phyloP scores from a whole-genome alignment of 2,113 vertebrate genomes.

The Anolis carolinensis region DNA sequence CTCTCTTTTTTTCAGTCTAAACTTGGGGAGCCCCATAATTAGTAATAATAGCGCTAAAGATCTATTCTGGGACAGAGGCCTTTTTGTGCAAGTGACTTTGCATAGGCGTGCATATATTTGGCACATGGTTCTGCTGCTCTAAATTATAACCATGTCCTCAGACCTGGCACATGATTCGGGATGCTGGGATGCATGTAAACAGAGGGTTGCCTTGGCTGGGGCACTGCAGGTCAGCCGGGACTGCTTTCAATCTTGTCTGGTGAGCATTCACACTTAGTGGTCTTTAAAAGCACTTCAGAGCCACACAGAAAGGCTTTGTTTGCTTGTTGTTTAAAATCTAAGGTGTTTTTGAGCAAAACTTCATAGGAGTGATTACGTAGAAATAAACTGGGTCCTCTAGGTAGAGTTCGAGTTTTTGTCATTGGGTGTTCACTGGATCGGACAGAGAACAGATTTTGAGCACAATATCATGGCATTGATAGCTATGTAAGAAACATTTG shows the following conservation, averaged over 20 bases:
- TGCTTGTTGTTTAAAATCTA: background rate
- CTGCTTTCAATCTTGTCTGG: background rate
- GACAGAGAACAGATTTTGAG: background rate
- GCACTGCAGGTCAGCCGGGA: too few species aligned
- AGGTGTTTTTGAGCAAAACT: background rate
- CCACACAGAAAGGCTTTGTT: background rate
- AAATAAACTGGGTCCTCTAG: background rate
- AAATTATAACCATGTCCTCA: background rate
- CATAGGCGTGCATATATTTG: background rate
- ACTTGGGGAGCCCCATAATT: background rate
- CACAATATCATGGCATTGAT: background rate
- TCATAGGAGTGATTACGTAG: background rate
- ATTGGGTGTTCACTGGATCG: background rate
- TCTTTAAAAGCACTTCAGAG: conserved; percentile 13
- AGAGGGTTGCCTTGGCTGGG: background rate
- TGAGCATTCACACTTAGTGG: background rate
- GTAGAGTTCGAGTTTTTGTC: background rate
- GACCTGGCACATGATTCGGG: background rate
- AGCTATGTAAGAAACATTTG: background rate
- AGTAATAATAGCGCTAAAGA: background rate
- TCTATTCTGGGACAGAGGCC: accelerated
- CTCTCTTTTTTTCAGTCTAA: accelerated
- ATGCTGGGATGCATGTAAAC: background rate
- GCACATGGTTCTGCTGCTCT: background rate
- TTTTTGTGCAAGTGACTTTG: accelerated